These are phyloP conservation scores for Drosophila aldrichi DNA, from an alignment of 2,888 invertebrate genomes.

Conservation along the genomic window DNA sequence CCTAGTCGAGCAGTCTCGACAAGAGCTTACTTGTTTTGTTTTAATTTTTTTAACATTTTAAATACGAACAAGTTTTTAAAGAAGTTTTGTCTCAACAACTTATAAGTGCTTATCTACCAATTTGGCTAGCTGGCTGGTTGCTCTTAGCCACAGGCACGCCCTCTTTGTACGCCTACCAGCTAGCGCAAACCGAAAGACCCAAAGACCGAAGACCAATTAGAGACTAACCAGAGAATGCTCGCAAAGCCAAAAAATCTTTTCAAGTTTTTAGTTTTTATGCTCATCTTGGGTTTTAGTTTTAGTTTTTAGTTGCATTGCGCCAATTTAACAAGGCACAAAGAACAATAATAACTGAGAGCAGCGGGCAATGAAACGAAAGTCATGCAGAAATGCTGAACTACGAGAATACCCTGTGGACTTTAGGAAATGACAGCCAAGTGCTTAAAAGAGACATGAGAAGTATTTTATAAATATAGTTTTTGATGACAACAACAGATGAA, in stretches of 20 bases:
- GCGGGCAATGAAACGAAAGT: slow-evolving; percentile 2
- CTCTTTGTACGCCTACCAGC: not conserved
- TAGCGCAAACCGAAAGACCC: slow-evolving; percentile 45
- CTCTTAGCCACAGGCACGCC: not conserved
- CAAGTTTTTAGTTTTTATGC: slow-evolving; percentile 45
- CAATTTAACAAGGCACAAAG: slow-evolving; percentile 62
- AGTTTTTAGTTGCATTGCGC: slow-evolving; percentile 66
- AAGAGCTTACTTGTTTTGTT: no score
- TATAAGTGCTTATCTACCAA: slow-evolving; percentile 47
- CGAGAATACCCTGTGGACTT: not conserved
- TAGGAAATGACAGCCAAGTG: no score
- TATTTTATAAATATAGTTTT: no score
- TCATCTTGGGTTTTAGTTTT: slow-evolving; percentile 37
- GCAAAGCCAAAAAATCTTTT: slow-evolving; percentile 53
- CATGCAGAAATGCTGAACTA: slow-evolving; percentile 6
- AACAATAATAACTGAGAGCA: slow-evolving; percentile 24
- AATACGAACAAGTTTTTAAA: slow-evolving; percentile 21
- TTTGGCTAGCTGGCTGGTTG: slow-evolving; percentile 17
- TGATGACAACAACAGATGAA: no score
- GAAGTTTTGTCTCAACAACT: slow-evolving; percentile 41
- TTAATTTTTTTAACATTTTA: slow-evolving; percentile 15
- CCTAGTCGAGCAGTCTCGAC: no score
- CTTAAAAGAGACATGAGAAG: no score
- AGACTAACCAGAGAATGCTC: slow-evolving; percentile 30
- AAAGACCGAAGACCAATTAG: slow-evolving; percentile 45